Evolutionary conservation across 2,113 vertebrate genomes (phyloP).

Genomic region (Condylura cristata): DNA sequence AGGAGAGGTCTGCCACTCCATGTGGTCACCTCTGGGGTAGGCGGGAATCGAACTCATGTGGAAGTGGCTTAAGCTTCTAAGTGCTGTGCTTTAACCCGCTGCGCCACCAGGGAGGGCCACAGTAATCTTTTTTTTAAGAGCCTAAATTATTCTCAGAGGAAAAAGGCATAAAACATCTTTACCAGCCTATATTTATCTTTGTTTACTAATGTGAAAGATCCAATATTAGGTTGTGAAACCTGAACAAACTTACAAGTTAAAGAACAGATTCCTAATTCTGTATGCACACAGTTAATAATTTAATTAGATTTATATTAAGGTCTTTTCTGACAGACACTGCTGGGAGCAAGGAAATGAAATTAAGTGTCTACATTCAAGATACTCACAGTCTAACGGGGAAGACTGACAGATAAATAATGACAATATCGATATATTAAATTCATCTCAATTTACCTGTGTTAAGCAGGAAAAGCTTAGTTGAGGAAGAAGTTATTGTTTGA

Average conservation of each 20-base stretch:
- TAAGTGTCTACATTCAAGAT: background rate
- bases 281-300: background rate
- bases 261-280: background rate
- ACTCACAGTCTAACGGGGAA: background rate
- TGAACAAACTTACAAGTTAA: slow-evolving; percentile 3
- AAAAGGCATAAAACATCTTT: background rate
- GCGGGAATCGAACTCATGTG: no score
- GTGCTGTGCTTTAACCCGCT: no score
- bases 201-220: slow-evolving; percentile 1
- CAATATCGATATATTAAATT: background rate
- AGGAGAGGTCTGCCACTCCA: no score
- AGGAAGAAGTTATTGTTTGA: background rate
- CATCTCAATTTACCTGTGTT: background rate
- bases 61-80: no score
- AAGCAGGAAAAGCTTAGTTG: background rate
- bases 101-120: no score
- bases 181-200: background rate
- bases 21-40: no score
- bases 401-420: background rate
- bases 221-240: slow-evolving; percentile 15
- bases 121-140: background rate
- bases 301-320: background rate
- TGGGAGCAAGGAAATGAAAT: background rate
- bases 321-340: background rate
- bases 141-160: background rate